Conservation (phyloP, 2,113 vertebrate species). For the Solea solea region DNA sequence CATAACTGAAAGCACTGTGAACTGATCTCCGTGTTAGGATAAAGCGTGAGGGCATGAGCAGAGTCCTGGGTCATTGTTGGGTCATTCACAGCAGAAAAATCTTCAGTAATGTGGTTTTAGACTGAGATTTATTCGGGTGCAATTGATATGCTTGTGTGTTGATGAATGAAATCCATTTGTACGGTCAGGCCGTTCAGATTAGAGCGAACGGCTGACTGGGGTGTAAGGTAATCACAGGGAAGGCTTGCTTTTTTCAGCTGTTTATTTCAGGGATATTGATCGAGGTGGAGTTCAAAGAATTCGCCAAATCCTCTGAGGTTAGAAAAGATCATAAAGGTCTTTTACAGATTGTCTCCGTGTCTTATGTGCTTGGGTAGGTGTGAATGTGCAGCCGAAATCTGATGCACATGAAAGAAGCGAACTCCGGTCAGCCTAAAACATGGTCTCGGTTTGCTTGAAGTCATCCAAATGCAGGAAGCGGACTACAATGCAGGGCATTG, state of each 20-base stretch:
- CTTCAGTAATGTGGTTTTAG: neutral
- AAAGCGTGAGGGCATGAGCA: neutral
- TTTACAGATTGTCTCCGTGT: constrained; percentile 50
- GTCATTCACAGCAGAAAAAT: neutral
- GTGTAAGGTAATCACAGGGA: constrained; percentile 44
- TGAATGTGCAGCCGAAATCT: too few relatives aligned
- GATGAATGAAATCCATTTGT: neutral
- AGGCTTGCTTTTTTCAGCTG: neutral
- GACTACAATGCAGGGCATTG: too few relatives aligned
- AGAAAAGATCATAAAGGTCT: constrained; percentile 39
- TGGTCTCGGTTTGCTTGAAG: too few relatives aligned
- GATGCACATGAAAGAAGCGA: too few relatives aligned
- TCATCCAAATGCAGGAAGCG: too few relatives aligned
- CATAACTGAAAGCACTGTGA: too few relatives aligned
- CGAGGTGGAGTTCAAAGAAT: constrained; percentile 11
- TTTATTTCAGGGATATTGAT: constrained; percentile 29
- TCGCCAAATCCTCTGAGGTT: constrained; percentile 21
- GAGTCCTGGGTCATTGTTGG: neutral
- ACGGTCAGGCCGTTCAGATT: neutral
- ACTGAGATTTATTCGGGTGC: neutral
- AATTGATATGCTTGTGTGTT: neutral
- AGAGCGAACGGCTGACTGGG: constrained; percentile 36
- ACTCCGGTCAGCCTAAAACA: too few relatives aligned
- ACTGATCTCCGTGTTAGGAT: too few relatives aligned
- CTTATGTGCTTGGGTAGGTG: too few relatives aligned